phyloP scores from a whole-genome alignment of 1,140 invertebrate genomes.

The Polypedilum vanderplanki region DNA sequence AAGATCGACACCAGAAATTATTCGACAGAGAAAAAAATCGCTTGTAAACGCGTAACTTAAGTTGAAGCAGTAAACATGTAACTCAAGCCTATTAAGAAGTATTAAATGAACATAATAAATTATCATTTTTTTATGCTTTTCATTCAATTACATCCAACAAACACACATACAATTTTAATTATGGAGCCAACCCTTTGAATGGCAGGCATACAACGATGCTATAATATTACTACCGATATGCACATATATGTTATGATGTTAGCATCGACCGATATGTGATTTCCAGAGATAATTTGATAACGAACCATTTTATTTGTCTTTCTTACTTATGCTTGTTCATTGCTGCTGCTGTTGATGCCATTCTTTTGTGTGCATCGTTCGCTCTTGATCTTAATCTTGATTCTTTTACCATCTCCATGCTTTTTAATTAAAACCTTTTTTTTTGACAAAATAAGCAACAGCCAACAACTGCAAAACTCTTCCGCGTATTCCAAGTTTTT shows the following conservation, averaged over 20 bases:
- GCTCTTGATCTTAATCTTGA: slow-evolving; percentile 21
- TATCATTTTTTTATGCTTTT: slow-evolving; percentile 27
- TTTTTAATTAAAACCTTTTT: slow-evolving; percentile 25
- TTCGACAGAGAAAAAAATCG: neutral
- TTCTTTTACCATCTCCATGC: neutral
- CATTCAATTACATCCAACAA: slow-evolving; percentile 2
- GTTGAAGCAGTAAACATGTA: neutral
- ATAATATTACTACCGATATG: neutral
- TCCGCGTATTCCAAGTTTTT: no score
- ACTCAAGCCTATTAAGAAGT: neutral
- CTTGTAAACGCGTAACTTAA: neutral
- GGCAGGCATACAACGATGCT: neutral
- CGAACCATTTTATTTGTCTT: slow-evolving; percentile 1
- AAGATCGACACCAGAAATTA: neutral
- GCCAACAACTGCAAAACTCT: no score
- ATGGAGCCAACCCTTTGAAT: neutral
- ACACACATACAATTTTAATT: neutral
- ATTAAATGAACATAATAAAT: slow-evolving; percentile 23
- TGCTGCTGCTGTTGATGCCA: neutral
- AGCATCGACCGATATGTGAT: neutral
- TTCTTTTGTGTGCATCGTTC: neutral
- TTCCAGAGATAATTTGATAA: slow-evolving; percentile 28
- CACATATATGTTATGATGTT: slow-evolving; percentile 4
- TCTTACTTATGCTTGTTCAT: neutral
- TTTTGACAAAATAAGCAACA: neutral